Percentiles rank a stretch among this genome's conserved stretches.
Evolutionary conservation across 2,888 invertebrate species (phyloP).

Genomic region (Cristatella mucedo): DNA sequence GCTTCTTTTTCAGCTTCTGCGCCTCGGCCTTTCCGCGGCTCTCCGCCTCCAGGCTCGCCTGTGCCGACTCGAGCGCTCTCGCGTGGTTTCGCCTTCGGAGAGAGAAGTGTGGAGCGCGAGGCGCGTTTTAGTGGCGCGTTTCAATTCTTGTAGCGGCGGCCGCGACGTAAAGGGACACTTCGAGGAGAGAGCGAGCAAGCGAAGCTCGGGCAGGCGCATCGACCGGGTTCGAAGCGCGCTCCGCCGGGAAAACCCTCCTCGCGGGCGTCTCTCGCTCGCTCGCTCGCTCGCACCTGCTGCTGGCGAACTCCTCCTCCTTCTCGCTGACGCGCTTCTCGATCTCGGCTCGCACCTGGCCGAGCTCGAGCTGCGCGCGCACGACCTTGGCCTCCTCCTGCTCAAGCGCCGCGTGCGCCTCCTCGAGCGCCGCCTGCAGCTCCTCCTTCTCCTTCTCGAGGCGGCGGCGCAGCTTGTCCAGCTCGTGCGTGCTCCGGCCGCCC

Average conservation of each 20-base stretch:
- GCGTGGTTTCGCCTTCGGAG: conserved; percentile 98
- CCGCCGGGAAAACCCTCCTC: no score
- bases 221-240: no score
- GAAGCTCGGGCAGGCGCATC: no score
- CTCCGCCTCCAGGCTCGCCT: conserved; percentile 97
- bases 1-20: conserved; percentile 99
- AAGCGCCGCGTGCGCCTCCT: conserved; percentile 95
- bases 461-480: conserved; percentile 95
- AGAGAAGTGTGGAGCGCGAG: no score
- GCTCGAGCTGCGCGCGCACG: conserved; percentile 77
- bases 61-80: conserved; percentile 98
- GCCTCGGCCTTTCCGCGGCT: conserved; percentile 99
- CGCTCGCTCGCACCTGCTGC: no score
- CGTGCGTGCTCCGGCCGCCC: conserved; percentile 98
- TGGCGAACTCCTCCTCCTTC: conserved; percentile 99
- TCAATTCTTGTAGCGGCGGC: no score
- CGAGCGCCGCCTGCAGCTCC: conserved; percentile 93
- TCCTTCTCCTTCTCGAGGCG: conserved; percentile 98
- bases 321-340: conserved; percentile 98
- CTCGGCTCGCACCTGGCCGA: conserved; percentile 95
- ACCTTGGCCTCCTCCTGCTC: conserved; percentile 98
- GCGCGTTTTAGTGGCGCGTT: no score
- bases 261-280: no score
- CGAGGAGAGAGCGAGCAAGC: no score
- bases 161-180: no score